Conservation (phyloP, 1,140 invertebrate genomes). For the Calephelis nemesis region DNA sequence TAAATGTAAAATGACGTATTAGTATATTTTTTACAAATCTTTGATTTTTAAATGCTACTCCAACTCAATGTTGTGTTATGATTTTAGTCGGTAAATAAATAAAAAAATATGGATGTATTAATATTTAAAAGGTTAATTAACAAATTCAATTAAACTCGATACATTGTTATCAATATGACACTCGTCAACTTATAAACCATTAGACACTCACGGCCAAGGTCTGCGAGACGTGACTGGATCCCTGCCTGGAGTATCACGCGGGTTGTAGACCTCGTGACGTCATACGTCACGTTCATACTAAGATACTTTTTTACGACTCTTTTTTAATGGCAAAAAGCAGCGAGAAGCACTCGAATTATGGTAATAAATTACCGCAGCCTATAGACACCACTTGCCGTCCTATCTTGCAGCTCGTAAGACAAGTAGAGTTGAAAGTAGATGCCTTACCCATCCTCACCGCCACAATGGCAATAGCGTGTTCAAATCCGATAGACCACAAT, state of each 20-base stretch:
- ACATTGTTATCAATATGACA: background rate
- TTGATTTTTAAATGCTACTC: too few relatives aligned
- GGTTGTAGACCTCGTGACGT: constrained; percentile 3
- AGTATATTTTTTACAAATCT: background rate
- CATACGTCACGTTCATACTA: background rate
- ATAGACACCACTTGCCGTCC: too few relatives aligned
- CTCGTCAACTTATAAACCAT: constrained; percentile 1
- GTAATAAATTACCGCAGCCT: too few relatives aligned
- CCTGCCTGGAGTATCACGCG: background rate
- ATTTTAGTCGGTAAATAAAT: background rate
- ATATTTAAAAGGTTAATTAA: background rate
- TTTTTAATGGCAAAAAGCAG: too few relatives aligned
- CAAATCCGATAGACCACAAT: too few relatives aligned
- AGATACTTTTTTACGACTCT: background rate
- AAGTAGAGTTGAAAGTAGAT: too few relatives aligned
- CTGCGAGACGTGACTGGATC: constrained; percentile 2
- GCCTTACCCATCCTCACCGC: too few relatives aligned
- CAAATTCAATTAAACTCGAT: constrained; percentile 13
- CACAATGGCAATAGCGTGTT: too few relatives aligned
- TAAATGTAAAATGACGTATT: background rate
- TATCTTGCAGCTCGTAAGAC: too few relatives aligned
- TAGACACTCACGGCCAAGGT: background rate
- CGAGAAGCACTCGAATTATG: too few relatives aligned
- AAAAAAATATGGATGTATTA: background rate
- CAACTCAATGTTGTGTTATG: background rate